A percentile compares a stretch with the other conserved stretches of the same genome.
These are phyloP conservation scores for Melanchra persicariae DNA, from an alignment of 2,888 invertebrate species.

Conservation along the genomic window DNA sequence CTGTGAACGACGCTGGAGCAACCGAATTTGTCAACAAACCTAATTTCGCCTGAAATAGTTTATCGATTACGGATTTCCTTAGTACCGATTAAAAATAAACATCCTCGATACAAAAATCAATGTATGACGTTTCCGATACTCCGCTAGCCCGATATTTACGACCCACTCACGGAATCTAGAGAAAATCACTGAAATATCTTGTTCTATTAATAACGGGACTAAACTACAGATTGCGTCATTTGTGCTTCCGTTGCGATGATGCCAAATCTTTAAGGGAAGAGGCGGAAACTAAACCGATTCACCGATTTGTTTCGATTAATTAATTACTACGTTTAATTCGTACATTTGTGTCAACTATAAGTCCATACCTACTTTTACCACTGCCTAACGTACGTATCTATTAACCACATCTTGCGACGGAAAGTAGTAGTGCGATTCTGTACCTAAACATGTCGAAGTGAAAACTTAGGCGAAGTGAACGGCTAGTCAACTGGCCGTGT, in stretches of 20 bases:
- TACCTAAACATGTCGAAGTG: too few relatives aligned
- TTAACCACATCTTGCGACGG: background rate
- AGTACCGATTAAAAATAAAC: slow-evolving; percentile 55
- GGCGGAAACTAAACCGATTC: slow-evolving; percentile 62
- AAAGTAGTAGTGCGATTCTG: background rate
- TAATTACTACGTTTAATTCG: slow-evolving; percentile 55
- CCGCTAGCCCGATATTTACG: slow-evolving; percentile 26
- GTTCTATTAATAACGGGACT: slow-evolving; percentile 67
- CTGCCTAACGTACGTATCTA: background rate
- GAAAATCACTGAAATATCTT: slow-evolving; percentile 62
- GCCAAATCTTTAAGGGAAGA: slow-evolving; percentile 67
- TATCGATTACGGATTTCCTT: slow-evolving; percentile 60
- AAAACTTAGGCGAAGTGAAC: too few relatives aligned
- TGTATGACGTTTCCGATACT: slow-evolving; percentile 57
- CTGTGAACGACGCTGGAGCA: slow-evolving; percentile 32
- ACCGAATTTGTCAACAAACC: slow-evolving; percentile 59
- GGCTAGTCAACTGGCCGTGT: too few relatives aligned
- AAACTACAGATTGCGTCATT: slow-evolving; percentile 72
- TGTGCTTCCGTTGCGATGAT: slow-evolving; percentile 72
- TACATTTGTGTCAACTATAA: slow-evolving; percentile 29
- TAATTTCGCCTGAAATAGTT: slow-evolving; percentile 42
- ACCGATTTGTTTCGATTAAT: slow-evolving; percentile 68
- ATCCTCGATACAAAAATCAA: slow-evolving; percentile 55
- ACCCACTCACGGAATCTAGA: slow-evolving; percentile 56
- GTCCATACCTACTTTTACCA: slow-evolving; percentile 3